These are phyloP conservation scores for Hirtodrosophila cameraria DNA, from an alignment of 2,888 invertebrate species.

Conservation along the genomic window DNA sequence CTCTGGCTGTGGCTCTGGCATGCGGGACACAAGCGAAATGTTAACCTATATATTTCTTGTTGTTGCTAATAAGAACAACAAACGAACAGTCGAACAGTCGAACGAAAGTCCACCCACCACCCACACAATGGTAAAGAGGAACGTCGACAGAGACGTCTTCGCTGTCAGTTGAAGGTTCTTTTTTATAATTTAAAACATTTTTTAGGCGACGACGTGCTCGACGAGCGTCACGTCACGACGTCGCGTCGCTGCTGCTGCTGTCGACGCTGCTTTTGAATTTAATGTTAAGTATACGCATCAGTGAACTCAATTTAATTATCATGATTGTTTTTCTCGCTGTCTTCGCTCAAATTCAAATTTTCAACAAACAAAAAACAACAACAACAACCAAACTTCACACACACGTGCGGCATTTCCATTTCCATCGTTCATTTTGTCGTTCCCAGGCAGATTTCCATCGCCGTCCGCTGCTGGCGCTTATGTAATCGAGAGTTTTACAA, in stretches of 20 bases:
- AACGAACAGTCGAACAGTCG: slow-evolving; percentile 8
- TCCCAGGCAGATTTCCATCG: slow-evolving; percentile 66
- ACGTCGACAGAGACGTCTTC: slow-evolving; percentile 28
- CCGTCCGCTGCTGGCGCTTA: slow-evolving; percentile 45
- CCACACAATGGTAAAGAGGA: slow-evolving; percentile 30
- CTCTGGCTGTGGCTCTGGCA: slow-evolving; percentile 10
- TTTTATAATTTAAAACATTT: slow-evolving; percentile 60
- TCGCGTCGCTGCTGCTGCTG: slow-evolving; percentile 19
- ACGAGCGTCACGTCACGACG: slow-evolving; percentile 17
- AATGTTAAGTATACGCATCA: slow-evolving; percentile 82
- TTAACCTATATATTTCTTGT: slow-evolving; percentile 73
- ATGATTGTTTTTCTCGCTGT: slow-evolving; percentile 72
- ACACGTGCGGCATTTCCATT: slow-evolving; percentile 32
- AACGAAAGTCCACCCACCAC: slow-evolving; percentile 11
- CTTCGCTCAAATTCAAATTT: slow-evolving; percentile 62
- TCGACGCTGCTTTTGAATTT: slow-evolving; percentile 56
- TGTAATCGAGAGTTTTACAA: slow-evolving; percentile 58
- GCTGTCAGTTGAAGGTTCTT: slow-evolving; percentile 72
- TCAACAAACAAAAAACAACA: slow-evolving; percentile 55
- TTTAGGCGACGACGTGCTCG: slow-evolving; percentile 34
- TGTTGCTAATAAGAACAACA: slow-evolving; percentile 23
- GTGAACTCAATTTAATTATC: slow-evolving; percentile 80
- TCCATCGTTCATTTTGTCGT: slow-evolving; percentile 26
- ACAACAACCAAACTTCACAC: slow-evolving; percentile 15
- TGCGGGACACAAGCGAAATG: slow-evolving; percentile 55